phyloP scores from a whole-genome alignment of 2,888 invertebrate species.

The Tillus elongatus region DNA sequence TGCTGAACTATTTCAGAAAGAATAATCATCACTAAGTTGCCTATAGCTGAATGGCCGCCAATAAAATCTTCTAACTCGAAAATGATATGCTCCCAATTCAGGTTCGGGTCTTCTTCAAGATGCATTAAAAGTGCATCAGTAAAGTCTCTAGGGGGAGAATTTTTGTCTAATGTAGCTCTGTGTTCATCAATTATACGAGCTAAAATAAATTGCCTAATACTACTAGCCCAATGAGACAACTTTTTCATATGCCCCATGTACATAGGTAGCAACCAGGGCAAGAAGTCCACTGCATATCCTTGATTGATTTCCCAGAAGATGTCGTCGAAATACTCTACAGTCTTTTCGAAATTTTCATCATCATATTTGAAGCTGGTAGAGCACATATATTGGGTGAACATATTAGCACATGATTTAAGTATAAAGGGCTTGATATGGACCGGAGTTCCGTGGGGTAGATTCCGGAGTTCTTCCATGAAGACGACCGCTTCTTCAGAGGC shows the following conservation, averaged over 20 bases:
- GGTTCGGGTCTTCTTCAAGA: conserved; percentile 37
- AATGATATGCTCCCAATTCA: conserved; percentile 45
- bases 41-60: conserved; percentile 56
- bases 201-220: conserved; percentile 48
- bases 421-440: conserved; percentile 43
- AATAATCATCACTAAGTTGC: conserved; percentile 51
- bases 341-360: conserved; percentile 42
- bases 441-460: conserved; percentile 17
- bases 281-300: conserved; percentile 57
- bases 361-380: conserved; percentile 43
- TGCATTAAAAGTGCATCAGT: conserved; percentile 50
- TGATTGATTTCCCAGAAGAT: conserved; percentile 61
- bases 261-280: conserved; percentile 52
- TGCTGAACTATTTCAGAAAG: conserved; percentile 48
- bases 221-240: conserved; percentile 45
- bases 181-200: conserved; percentile 45
- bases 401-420: conserved; percentile 48
- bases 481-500: conserved; percentile 40
- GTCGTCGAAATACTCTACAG: conserved; percentile 51
- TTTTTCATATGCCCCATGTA: conserved; percentile 44
- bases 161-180: conserved; percentile 31
- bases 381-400: conserved; percentile 55
- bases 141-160: conserved; percentile 45
- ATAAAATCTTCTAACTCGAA: conserved; percentile 44
- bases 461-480: conserved; percentile 31